These are phyloP conservation scores for Erythrolamprus reginae DNA, from an alignment of 2,113 vertebrate genomes.

Conservation along the genomic window DNA sequence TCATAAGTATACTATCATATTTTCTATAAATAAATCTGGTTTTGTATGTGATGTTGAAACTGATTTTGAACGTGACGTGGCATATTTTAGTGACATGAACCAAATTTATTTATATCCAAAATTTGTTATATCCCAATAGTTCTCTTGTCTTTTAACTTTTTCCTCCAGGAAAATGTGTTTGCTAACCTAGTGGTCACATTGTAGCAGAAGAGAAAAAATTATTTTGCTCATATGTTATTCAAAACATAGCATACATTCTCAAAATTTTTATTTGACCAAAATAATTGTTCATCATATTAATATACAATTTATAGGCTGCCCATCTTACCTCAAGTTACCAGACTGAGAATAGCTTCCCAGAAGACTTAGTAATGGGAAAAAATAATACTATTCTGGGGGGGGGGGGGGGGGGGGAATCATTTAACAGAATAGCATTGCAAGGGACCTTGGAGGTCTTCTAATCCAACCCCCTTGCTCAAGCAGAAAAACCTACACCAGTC, in stretches of 20 bases:
- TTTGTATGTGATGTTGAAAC: background rate
- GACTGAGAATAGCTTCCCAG: background rate
- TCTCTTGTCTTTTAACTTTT: slow-evolving; percentile 13
- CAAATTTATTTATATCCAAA: too few relatives aligned
- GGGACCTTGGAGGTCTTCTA: background rate
- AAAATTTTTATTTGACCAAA: background rate
- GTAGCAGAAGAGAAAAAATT: background rate
- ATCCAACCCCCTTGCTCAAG: background rate
- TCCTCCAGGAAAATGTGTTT: background rate
- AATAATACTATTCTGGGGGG: background rate
- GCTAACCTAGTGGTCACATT: background rate
- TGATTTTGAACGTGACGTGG: background rate
- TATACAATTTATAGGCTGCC: background rate
- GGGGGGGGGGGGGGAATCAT: background rate
- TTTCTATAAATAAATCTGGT: background rate
- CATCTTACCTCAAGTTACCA: background rate
- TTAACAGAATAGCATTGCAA: background rate
- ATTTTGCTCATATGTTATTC: background rate
- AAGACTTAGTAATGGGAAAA: background rate
- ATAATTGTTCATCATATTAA: background rate
- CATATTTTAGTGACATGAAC: background rate
- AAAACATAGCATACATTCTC: background rate
- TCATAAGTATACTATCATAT: too few relatives aligned
- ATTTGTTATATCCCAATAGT: background rate
- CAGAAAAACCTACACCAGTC: background rate